Evolutionary conservation across 2,797 vertebrate species (phyloP).

Genomic region (Mus caroli): DNA sequence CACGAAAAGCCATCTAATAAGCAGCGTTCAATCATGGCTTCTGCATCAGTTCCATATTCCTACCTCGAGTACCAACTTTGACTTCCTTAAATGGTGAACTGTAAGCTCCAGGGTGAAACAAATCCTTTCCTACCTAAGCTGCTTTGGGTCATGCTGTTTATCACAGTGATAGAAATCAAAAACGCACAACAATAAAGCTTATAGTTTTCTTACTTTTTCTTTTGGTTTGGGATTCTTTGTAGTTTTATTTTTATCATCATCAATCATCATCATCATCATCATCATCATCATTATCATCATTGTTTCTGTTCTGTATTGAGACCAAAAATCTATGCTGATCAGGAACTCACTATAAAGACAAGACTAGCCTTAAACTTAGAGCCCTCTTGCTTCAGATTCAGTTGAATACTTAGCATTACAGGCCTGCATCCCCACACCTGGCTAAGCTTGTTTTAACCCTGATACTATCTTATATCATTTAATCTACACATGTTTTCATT

Average conservation of each 20-base stretch:
- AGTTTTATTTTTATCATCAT: not conserved
- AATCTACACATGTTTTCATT: not conserved
- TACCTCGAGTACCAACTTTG: not conserved
- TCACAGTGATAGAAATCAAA: not conserved
- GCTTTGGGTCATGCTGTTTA: not conserved
- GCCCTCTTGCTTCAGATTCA: not conserved
- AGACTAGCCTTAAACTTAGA: not conserved
- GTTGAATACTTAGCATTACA: not conserved
- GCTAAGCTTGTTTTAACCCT: not conserved
- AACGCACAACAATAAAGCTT: not conserved
- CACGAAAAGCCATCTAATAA: too few species aligned
- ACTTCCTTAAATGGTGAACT: not conserved
- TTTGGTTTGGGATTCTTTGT: not conserved
- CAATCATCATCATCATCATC: not conserved
- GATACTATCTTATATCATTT: not conserved
- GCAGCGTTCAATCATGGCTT: too few species aligned
- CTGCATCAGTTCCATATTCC: not conserved
- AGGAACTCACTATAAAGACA: not conserved
- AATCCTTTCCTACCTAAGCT: not conserved
- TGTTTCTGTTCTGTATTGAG: not conserved
- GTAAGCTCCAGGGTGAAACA: not conserved
- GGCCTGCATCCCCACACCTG: too few species aligned
- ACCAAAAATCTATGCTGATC: not conserved
- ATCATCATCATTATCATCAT: not conserved
- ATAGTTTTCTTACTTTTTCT: not conserved